phyloP scores from a whole-genome alignment of 2,888 invertebrate species.

The Stenoptilia bipunctidactyla region DNA sequence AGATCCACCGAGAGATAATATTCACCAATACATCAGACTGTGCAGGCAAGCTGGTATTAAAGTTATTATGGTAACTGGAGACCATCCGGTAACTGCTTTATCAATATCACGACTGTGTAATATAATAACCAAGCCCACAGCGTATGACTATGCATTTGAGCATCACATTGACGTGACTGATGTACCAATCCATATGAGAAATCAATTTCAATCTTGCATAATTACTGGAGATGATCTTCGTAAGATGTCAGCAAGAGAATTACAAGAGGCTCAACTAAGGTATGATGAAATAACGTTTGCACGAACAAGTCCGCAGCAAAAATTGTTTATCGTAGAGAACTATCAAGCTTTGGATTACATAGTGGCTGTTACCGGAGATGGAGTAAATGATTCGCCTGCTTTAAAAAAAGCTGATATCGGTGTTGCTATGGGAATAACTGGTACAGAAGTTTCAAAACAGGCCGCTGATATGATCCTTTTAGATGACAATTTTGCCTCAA shows the following conservation, averaged over 20 bases:
- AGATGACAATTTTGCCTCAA: slow-evolving; percentile 91
- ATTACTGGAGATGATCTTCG: slow-evolving; percentile 69
- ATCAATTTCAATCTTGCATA: slow-evolving; percentile 43
- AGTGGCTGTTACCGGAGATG: slow-evolving; percentile 91
- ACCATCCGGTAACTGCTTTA: slow-evolving; percentile 80
- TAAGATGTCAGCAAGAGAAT: slow-evolving; percentile 62
- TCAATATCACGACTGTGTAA: slow-evolving; percentile 79
- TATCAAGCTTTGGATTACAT: slow-evolving; percentile 83
- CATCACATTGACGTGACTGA: slow-evolving; percentile 65
- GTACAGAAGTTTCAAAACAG: slow-evolving; percentile 86
- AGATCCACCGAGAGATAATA: slow-evolving; percentile 77
- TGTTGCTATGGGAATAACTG: slow-evolving; percentile 84
- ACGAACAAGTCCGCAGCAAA: slow-evolving; percentile 78
- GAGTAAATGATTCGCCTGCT: slow-evolving; percentile 90
- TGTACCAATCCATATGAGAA: slow-evolving; percentile 57
- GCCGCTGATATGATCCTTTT: slow-evolving; percentile 93
- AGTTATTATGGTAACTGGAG: slow-evolving; percentile 80
- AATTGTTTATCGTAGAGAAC: slow-evolving; percentile 79
- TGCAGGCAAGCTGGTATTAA: slow-evolving; percentile 80
- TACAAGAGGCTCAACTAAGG: slow-evolving; percentile 69
- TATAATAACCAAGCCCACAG: slow-evolving; percentile 74
- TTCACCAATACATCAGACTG: slow-evolving; percentile 75
- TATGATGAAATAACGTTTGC: slow-evolving; percentile 83
- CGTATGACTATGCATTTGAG: slow-evolving; percentile 78
- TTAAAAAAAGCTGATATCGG: slow-evolving; percentile 88